phyloP scores from a whole-genome alignment of 2,888 invertebrate genomes.

The Drosophila cyrtoloma region DNA sequence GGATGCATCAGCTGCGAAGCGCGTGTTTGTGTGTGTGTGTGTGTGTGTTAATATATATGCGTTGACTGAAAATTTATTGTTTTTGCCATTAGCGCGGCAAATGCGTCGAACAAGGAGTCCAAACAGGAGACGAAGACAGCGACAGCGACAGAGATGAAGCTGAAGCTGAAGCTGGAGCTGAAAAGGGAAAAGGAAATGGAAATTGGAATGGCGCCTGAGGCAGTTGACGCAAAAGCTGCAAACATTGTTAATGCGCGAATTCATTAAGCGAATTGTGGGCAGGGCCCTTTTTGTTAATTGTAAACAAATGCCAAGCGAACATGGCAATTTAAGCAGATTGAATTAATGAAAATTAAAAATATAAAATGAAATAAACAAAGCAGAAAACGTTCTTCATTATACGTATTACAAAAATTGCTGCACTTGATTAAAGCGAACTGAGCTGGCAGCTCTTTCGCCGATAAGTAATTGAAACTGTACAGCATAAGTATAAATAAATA shows the following conservation, averaged over 20 bases:
- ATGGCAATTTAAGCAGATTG: conserved; percentile 44
- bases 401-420: background rate
- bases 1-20: conserved; percentile 54
- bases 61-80: conserved; percentile 70
- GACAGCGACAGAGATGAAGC: conserved; percentile 2
- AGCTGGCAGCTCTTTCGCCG: background rate
- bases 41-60: conserved; percentile 16
- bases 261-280: conserved; percentile 68
- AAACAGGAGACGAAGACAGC: conserved; percentile 23
- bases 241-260: conserved; percentile 73
- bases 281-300: conserved; percentile 49
- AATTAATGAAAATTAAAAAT: conserved; percentile 49
- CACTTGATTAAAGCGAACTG: conserved; percentile 11
- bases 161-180: background rate
- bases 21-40: conserved; percentile 9
- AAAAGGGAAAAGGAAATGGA: background rate
- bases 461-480: background rate
- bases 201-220: background rate
- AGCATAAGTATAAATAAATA: background rate
- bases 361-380: background rate
- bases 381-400: conserved; percentile 3
- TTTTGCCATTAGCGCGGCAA: conserved; percentile 75
- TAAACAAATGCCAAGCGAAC: conserved; percentile 57
- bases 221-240: conserved; percentile 13
- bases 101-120: conserved; percentile 50